A percentile compares a stretch with the other conserved stretches of the same genome.
phyloP scores from a whole-genome alignment of 2,797 vertebrate genomes.

The Diglossa cyanea region DNA sequence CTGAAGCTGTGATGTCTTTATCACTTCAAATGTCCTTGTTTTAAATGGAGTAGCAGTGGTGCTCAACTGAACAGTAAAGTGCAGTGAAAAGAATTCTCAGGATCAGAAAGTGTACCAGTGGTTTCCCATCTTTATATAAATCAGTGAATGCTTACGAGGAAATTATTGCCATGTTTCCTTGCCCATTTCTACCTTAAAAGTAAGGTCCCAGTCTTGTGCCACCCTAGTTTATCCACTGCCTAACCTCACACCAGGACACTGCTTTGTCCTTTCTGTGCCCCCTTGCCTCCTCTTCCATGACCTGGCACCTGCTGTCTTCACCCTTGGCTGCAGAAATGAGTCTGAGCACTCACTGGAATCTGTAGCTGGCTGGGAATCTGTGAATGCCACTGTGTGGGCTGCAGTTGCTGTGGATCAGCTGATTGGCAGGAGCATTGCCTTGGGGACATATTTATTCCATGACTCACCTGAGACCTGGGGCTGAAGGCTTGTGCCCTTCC shows the following conservation, averaged over 20 bases:
- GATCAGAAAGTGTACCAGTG: not conserved
- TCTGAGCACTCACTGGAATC: not conserved
- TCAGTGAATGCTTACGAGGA: not conserved
- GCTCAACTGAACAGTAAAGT: not conserved
- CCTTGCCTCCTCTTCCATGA: not conserved
- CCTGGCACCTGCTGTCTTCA: not conserved
- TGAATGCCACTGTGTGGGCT: not conserved
- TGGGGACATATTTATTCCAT: not conserved
- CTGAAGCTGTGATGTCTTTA: not conserved
- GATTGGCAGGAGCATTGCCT: not conserved
- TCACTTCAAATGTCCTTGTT: not conserved
- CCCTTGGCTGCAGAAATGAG: not conserved
- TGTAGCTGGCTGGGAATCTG: not conserved
- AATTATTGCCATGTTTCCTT: not conserved
- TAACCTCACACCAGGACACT: not conserved
- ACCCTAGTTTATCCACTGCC: not conserved
- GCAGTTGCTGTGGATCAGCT: not conserved
- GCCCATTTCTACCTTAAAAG: not conserved
- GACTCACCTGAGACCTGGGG: not conserved
- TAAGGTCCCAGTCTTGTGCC: not conserved
- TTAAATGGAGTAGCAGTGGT: not conserved
- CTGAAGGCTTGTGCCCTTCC: not conserved
- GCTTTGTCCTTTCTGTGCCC: not conserved
- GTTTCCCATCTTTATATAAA: not conserved
- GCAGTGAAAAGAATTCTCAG: not conserved